phyloP scores from a whole-genome alignment of 2,888 invertebrate species.

The Aphodius sticticus region DNA sequence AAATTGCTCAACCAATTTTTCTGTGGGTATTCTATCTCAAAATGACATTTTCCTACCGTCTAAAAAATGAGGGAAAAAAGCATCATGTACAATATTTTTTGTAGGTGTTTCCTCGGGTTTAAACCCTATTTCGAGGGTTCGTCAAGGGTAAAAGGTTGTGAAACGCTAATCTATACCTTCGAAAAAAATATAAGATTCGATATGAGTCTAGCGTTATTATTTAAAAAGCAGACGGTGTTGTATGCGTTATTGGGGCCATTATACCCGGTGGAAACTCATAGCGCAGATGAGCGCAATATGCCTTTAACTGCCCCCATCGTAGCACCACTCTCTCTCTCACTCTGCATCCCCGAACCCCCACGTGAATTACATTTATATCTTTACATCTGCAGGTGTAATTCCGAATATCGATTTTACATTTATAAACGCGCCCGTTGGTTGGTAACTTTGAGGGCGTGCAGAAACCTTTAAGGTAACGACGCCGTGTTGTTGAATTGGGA shows the following conservation, averaged over 20 bases:
- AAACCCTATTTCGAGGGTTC: too few relatives aligned
- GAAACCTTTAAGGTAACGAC: constrained; percentile 16
- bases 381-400: constrained; percentile 50
- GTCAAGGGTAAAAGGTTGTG: too few relatives aligned
- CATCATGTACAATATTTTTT: too few relatives aligned
- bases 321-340: neutral
- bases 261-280: constrained; percentile 37
- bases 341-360: constrained; percentile 29
- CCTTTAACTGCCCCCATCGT: constrained; percentile 37
- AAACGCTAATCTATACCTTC: too few relatives aligned
- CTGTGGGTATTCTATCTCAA: too few relatives aligned
- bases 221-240: constrained; percentile 1
- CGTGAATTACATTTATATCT: constrained; percentile 50
- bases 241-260: constrained; percentile 28
- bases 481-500: constrained; percentile 29
- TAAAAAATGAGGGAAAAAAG: too few relatives aligned
- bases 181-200: neutral
- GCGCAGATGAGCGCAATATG: constrained; percentile 45
- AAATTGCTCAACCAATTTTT: too few relatives aligned
- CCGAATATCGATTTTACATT: constrained; percentile 49
- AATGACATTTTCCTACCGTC: too few relatives aligned
- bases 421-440: constrained; percentile 30
- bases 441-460: constrained; percentile 9
- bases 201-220: neutral
- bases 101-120: too few relatives aligned